Evolutionary conservation across 2,888 invertebrate genomes (phyloP), one percentile per base, ranked within the genome.

Genomic region (Lampropteryx suffumata): DNA sequence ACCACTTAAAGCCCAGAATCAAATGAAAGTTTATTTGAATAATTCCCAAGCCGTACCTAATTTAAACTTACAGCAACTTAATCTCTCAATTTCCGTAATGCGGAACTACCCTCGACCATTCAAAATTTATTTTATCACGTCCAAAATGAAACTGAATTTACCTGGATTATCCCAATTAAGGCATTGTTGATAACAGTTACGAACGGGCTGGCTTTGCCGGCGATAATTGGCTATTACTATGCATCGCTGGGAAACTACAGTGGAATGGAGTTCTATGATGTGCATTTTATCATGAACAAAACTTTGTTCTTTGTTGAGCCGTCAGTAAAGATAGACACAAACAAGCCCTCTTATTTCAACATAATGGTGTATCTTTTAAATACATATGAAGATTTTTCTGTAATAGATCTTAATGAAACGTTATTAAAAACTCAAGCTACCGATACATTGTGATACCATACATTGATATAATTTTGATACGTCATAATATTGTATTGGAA

Each of bases 171-270:
- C 52, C 59, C 59, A 62, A 62, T 59, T 58, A 62, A 40, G 53
- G 49, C 40, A 32, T 49, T 49, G 56, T 59, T 59, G 59, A 57
- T 56, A 61, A 55, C 55, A 56, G 43, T 49, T 55, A 59, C 50
- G 53, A 50, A 54, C 57, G 53, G 30, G 33, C 36, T 21, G 34
- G 46, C 45, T 41, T 58, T 51, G 28, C 44, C 45, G 17, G 17
- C 43, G 33, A 43, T 59, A 62, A 59, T 62, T 57, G 62, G 57
- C 62, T 54, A 56, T 62, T 62, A 62, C 56, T 59, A 56, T 58
- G 59, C 56, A 57, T 57, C 40, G 57, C 45, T 14, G 17, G 41
- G 46, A 30, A 28, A 50, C 49, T 42, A 39, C 53, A 40, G 37
- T 10, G 27, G 24, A 7, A 7, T 39, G 32, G 9, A 7, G 24